These are phyloP conservation scores for Octodonta nipae DNA, from an alignment of 2,888 invertebrate genomes.

Conservation along the genomic window DNA sequence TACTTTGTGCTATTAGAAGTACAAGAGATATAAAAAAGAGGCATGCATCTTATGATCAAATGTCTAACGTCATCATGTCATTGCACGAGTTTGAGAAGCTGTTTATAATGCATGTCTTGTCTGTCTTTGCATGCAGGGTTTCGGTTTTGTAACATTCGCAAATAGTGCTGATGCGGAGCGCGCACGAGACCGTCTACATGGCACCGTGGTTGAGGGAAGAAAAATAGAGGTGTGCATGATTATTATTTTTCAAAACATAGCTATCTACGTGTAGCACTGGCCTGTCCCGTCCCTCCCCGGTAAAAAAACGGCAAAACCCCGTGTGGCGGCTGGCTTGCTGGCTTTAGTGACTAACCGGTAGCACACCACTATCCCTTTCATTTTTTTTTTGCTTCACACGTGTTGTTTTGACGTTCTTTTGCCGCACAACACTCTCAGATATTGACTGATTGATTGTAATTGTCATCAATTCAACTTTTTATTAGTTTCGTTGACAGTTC, in stretches of 20 bases:
- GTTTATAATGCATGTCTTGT: constrained; percentile 86
- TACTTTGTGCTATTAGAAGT: constrained; percentile 1
- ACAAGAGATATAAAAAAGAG: not conserved
- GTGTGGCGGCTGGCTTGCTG: constrained; percentile 38
- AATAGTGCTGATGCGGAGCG: constrained; percentile 99
- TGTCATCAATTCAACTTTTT: too few species aligned
- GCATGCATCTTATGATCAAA: constrained; percentile 5
- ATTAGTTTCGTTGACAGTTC: constrained; percentile 10
- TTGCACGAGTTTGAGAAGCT: constrained; percentile 68
- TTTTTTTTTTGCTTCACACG: constrained; percentile 30
- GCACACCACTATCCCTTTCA: constrained; percentile 23
- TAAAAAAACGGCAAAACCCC: constrained; percentile 39
- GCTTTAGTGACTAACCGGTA: constrained; percentile 39
- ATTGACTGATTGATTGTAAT: too few species aligned
- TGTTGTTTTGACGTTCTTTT: constrained; percentile 40
- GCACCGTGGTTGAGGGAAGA: constrained; percentile 99
- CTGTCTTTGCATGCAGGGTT: constrained; percentile 98
- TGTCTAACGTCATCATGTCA: constrained; percentile 45
- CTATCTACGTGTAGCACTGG: constrained; percentile 47
- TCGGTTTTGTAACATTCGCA: constrained; percentile 99
- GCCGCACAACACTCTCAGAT: constrained; percentile 35
- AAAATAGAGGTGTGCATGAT: constrained; percentile 99
- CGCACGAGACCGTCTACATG: constrained; percentile 99
- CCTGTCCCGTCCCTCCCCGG: constrained; percentile 38
- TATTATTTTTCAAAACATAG: constrained; percentile 11